Evolutionary conservation across 2,797 vertebrate genomes (phyloP).

Genomic region (Sphaeramia orbicularis): DNA sequence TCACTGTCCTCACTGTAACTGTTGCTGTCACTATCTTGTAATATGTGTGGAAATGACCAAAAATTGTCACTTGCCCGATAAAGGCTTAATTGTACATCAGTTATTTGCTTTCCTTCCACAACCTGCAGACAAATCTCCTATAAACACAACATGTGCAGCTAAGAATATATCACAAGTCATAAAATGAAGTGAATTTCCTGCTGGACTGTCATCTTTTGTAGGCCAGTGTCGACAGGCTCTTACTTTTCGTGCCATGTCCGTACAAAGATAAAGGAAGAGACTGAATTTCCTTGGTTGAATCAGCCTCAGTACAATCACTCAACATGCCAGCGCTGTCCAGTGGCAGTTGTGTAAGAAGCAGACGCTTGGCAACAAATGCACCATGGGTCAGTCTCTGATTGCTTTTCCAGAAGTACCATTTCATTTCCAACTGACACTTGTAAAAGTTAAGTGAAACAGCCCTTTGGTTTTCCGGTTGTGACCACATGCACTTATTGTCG

Average conservation of each 20-base stretch:
- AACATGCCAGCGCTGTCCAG: constrained; percentile 37
- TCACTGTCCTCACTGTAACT: no score
- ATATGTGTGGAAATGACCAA: no score
- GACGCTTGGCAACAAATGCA: constrained; percentile 22
- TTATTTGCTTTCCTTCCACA: not conserved
- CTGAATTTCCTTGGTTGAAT: constrained; percentile 20
- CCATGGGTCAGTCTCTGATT: constrained; percentile 52
- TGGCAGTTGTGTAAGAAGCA: constrained; percentile 37
- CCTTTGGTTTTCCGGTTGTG: constrained; percentile 50
- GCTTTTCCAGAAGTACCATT: constrained; percentile 62
- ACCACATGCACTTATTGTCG: constrained; percentile 45
- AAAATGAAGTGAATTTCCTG: constrained; percentile 26
- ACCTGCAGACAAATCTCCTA: constrained; percentile 1
- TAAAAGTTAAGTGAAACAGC: constrained; percentile 50
- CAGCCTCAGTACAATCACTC: constrained; percentile 43
- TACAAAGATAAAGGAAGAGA: constrained; percentile 26
- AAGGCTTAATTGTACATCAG: not conserved
- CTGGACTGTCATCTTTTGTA: constrained; percentile 15
- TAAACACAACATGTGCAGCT: not conserved
- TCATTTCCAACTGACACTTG: constrained; percentile 49
- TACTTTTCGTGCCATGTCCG: constrained; percentile 19
- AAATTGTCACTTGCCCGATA: no score
- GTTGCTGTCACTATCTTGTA: no score
- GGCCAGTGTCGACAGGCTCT: constrained; percentile 17
- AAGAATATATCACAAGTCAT: constrained; percentile 11